Conservation (phyloP, 2,797 vertebrate species). For the Lepilemur septentrionalis region DNA sequence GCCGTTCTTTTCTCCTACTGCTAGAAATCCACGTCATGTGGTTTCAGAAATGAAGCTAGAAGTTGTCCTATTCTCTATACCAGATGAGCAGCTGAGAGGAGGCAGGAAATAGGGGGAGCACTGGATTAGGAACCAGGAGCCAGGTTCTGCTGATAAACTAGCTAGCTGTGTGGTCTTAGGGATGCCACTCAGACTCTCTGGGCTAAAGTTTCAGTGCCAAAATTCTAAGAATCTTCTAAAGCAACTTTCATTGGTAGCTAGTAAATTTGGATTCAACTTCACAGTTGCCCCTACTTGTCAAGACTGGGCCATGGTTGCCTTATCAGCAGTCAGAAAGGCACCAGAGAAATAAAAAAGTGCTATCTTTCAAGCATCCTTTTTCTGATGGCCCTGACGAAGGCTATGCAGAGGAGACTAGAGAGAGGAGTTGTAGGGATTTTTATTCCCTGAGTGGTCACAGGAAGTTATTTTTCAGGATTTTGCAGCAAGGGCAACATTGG, state of each 20-base stretch:
- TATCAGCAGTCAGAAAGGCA: neutral
- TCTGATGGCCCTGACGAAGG: neutral
- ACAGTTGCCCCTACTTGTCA: neutral
- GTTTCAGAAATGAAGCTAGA: neutral
- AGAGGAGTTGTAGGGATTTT: neutral
- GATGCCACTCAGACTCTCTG: neutral
- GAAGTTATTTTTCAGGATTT: neutral
- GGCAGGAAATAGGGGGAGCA: neutral
- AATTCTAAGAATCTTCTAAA: neutral
- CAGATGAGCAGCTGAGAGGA: neutral
- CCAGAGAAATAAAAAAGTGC: neutral
- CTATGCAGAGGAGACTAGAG: neutral
- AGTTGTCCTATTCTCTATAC: neutral
- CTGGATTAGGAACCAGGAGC: neutral
- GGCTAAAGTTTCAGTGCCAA: neutral
- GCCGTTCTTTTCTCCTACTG: neutral
- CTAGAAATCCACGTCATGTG: neutral
- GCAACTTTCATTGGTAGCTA: neutral
- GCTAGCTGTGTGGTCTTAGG: neutral
- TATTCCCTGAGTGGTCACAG: neutral
- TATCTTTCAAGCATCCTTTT: neutral
- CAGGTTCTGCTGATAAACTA: neutral
- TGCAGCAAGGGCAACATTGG: neutral
- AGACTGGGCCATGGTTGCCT: neutral
- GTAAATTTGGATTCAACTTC: neutral